Percentiles rank a stretch among this genome's conserved stretches.
phyloP scores from a whole-genome alignment of 2,113 vertebrate species.

The Archilochus colubris region DNA sequence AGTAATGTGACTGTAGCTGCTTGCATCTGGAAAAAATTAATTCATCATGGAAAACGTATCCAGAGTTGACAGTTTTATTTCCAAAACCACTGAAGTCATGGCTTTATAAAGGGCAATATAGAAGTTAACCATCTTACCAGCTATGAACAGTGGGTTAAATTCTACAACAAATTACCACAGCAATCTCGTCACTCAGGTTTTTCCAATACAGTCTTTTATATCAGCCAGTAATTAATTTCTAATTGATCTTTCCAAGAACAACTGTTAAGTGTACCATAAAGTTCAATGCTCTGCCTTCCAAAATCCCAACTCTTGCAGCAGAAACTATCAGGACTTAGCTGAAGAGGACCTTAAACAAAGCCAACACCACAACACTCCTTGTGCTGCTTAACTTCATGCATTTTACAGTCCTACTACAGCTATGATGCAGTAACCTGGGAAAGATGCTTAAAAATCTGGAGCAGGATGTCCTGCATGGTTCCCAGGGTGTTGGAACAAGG shows the following conservation, averaged over 20 bases:
- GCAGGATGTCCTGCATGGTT: background rate
- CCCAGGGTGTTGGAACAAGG: background rate
- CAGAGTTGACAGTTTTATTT: background rate
- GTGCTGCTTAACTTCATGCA: background rate
- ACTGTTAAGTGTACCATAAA: background rate
- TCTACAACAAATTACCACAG: background rate
- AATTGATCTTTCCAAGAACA: background rate
- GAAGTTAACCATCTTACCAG: background rate
- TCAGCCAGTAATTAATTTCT: conserved; percentile 11
- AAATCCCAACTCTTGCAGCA: background rate
- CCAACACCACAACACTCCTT: background rate
- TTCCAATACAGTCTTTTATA: background rate
- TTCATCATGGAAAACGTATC: background rate
- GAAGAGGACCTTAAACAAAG: background rate
- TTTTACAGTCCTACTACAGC: background rate
- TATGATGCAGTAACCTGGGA: background rate
- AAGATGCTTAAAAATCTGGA: background rate
- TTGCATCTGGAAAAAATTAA: background rate
- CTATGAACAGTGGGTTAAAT: background rate
- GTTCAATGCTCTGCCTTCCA: background rate
- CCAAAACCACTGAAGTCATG: background rate
- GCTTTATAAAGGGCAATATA: background rate
- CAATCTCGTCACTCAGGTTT: background rate
- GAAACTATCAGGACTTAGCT: background rate
- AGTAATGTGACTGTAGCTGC: background rate